These are phyloP conservation scores for Muricea muricata DNA, from an alignment of 92 coral and sea anemone genomes.

Conservation along the genomic window DNA sequence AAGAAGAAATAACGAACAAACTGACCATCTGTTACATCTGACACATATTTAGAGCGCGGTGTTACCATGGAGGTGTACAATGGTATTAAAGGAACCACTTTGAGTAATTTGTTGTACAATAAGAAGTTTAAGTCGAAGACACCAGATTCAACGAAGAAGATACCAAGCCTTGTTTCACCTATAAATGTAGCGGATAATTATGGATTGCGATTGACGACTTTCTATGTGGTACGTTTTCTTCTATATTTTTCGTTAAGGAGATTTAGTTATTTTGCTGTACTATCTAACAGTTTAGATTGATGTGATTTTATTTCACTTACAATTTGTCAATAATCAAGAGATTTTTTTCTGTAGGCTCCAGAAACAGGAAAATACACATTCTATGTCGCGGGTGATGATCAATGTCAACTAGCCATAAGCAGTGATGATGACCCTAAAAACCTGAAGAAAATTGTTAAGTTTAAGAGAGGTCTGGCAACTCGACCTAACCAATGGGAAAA, in stretches of 20 bases:
- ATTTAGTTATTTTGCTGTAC: neutral
- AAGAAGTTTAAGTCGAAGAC: neutral
- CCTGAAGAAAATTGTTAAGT: neutral
- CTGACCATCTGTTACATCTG: neutral
- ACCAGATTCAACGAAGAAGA: constrained; percentile 23
- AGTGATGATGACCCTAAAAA: constrained; percentile 41
- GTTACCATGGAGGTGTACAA: constrained; percentile 22
- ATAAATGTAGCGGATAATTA: constrained; percentile 56
- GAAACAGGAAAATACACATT: constrained; percentile 60
- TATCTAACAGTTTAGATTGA: too few relatives aligned
- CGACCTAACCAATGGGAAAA: constrained; percentile 40
- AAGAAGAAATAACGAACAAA: neutral
- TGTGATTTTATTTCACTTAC: too few relatives aligned
- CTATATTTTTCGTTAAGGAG: neutral
- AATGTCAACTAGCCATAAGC: constrained; percentile 64
- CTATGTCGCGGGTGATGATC: constrained; percentile 67
- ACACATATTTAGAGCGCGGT: constrained; percentile 22
- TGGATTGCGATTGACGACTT: constrained; percentile 65
- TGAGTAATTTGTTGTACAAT: neutral
- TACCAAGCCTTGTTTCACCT: constrained; percentile 22
- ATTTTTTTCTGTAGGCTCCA: constrained; percentile 60
- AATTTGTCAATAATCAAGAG: too few relatives aligned
- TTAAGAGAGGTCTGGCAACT: constrained; percentile 2
- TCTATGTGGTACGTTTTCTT: constrained; percentile 61
- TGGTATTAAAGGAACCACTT: neutral